phyloP scores from a whole-genome alignment of 2,113 vertebrate species.

The Macquaria ambigua region DNA sequence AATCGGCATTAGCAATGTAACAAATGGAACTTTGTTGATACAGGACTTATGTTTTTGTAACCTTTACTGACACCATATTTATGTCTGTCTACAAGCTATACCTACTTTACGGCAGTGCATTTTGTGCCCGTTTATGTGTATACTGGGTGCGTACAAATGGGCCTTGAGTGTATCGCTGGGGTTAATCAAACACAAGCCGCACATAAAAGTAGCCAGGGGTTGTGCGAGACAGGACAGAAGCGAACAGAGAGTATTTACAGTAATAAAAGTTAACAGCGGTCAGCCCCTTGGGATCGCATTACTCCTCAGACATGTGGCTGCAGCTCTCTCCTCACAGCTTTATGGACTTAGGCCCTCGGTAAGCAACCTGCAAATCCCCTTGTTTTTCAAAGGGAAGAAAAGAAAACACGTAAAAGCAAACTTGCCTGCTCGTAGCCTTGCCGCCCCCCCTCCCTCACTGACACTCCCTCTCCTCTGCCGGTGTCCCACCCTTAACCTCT shows the following conservation, averaged over 20 bases:
- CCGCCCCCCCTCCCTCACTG: conserved; percentile 37
- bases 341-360: conserved; percentile 76
- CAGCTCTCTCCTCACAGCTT: conserved; percentile 71
- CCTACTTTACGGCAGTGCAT: conserved; percentile 56
- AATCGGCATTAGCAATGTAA: conserved; percentile 25
- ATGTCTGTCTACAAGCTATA: conserved; percentile 46
- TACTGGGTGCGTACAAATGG: conserved; percentile 71
- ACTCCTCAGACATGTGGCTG: conserved; percentile 81
- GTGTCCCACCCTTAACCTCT: conserved; percentile 81
- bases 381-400: conserved; percentile 81
- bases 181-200: conserved; percentile 77
- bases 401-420: conserved; percentile 83
- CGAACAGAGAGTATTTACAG: conserved; percentile 78
- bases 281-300: conserved; percentile 81
- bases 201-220: conserved; percentile 72
- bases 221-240: conserved; percentile 71
- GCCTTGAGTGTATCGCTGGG: conserved; percentile 69
- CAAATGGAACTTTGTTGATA: conserved; percentile 67
- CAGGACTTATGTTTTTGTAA: conserved; percentile 63
- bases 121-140: conserved; percentile 64
- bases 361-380: conserved; percentile 75
- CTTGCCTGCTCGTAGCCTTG: conserved; percentile 57
- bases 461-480: conserved; percentile 64
- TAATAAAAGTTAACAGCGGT: conserved; percentile 84
- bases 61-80: conserved; percentile 70